Evolutionary conservation across 2,113 vertebrate genomes (phyloP).

Genomic region (Cacatua alba): DNA sequence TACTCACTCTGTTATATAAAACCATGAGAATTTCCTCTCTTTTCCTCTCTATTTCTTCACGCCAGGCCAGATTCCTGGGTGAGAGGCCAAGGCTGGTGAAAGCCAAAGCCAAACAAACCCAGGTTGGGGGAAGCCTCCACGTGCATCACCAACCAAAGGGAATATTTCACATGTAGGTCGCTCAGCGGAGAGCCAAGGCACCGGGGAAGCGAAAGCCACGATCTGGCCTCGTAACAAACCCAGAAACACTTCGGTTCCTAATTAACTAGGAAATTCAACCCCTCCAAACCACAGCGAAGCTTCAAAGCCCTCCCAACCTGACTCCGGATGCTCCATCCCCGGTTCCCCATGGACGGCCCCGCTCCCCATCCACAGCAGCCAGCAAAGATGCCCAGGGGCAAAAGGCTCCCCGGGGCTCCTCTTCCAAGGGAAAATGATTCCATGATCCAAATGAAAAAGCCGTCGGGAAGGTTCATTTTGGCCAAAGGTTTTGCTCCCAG

Average conservation of each 20-base stretch:
- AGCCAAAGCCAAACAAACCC: background rate
- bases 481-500: background rate
- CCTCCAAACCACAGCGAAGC: conserved; percentile 24
- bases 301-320: conserved; percentile 45
- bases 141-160: background rate
- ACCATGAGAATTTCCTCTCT: conserved; percentile 16
- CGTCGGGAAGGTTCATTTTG: background rate
- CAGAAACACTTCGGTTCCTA: conserved; percentile 29
- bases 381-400: background rate
- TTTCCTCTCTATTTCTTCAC: background rate
- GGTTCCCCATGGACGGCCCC: background rate
- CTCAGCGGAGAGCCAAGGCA: background rate
- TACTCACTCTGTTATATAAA: conserved; percentile 39
- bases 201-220: background rate
- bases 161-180: background rate
- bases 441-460: background rate
- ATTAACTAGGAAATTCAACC: conserved; percentile 35
- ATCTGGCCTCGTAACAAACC: conserved; percentile 17
- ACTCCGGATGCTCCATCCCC: conserved; percentile 3
- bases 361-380: background rate
- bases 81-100: background rate
- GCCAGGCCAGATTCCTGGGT: conserved; percentile 4
- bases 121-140: background rate
- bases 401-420: background rate
- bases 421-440: conserved; percentile 12